These are phyloP conservation scores for Erethizon dorsatum DNA, from an alignment of 2,797 vertebrate species.

Conservation along the genomic window DNA sequence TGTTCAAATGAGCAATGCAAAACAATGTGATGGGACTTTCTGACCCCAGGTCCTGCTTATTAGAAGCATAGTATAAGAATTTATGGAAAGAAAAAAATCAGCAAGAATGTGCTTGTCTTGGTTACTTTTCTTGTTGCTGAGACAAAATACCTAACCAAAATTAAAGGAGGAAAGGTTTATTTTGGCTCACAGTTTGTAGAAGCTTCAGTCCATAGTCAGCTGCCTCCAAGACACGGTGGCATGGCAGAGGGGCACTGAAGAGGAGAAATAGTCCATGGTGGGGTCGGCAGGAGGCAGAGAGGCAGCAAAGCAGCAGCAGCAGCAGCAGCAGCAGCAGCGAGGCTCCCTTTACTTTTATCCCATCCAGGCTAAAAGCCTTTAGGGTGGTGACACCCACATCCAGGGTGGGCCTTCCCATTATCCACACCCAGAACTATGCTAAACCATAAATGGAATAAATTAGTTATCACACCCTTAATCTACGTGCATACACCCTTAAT, in stretches of 20 bases:
- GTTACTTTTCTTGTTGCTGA: neutral
- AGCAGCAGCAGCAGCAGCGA: neutral
- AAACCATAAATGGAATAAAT: neutral
- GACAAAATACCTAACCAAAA: neutral
- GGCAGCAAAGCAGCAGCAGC: neutral
- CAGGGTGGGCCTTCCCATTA: neutral
- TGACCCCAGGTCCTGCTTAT: neutral
- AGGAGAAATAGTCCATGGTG: neutral
- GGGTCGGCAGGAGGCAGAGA: neutral
- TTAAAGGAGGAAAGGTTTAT: neutral
- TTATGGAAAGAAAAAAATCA: neutral
- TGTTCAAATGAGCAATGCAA: constrained; percentile 38
- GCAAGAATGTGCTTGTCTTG: neutral
- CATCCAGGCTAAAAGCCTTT: neutral
- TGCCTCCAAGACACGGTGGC: neutral
- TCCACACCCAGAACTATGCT: neutral
- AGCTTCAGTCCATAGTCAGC: neutral
- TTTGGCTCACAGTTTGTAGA: neutral
- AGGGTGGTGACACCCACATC: neutral
- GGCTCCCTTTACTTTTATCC: neutral
- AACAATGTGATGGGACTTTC: neutral
- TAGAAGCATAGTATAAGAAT: constrained; percentile 13
- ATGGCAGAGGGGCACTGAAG: neutral
- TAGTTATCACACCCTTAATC: neutral
- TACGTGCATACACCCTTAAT: neutral